Base-by-base conservation (phyloP, 2,113 vertebrate genomes). In the Sinocyclocheilus grahami region DNA sequence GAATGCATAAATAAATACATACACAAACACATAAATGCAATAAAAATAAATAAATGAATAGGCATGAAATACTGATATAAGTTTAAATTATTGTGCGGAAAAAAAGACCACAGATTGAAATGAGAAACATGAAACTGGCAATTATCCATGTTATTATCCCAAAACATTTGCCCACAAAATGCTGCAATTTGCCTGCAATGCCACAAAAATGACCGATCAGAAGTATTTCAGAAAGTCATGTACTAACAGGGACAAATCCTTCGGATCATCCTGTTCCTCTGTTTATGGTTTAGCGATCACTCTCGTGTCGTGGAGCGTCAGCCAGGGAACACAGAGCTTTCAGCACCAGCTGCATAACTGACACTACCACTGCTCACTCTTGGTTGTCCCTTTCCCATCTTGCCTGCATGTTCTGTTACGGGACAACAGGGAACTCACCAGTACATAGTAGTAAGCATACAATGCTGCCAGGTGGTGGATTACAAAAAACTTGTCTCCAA, bases 401-500 rank as follows among this genome's bases (percentile, higher is more conserved):
- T 93, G 95, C 92, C 94, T 95, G 91, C 91, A 92, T 86, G 86
- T 92, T 92, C 91, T 86, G 88, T 93, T 93, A 92, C 86, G 89
- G 91, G 91, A 84, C 94, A 94, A 94, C 89, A 95, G 71, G 88
- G 92, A 92, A 98, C 98, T 98, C 95, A 99, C 98, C 98, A 99
- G 94, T 94, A 99, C 93, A 95, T 97, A 95, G 94, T 93, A 96
- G 95, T 97, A 99, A 94, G 97, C 97, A 93, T 96, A 97, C 90
- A 99, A 94, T 20, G 95, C 96, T 89, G 97, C 92, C 92, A 97
- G 94, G 92, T 99, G 98, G 92, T 99, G 98, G 88, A 98, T 84
- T 94, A 99, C 92, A 96, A 97, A 99, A 95, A 93, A 97, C 92
- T 96, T 96, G 95, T 99, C 98, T 84, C 98, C 98, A 93, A 99